Conservation (phyloP, 2,888 invertebrate genomes). For the Heliconius ismenius region DNA sequence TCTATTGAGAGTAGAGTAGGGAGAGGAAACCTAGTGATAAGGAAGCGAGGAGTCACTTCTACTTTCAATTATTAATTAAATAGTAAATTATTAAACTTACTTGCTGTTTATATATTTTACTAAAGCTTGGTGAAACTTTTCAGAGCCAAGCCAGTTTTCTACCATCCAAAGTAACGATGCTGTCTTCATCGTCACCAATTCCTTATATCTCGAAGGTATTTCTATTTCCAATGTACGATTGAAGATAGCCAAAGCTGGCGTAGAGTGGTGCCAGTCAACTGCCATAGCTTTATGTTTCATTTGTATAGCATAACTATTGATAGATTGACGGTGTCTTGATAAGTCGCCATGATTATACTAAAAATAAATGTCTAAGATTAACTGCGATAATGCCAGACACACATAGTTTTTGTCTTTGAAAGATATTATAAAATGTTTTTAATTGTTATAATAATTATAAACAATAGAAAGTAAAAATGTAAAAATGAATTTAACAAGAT, state of each 20-base stretch:
- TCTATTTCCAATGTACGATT: slow-evolving; percentile 64
- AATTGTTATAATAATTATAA: background rate
- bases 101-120: slow-evolving; percentile 68
- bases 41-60: too few species aligned
- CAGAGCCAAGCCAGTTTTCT: slow-evolving; percentile 71
- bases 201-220: slow-evolving; percentile 62
- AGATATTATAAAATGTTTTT: background rate
- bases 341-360: slow-evolving; percentile 61
- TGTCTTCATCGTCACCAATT: slow-evolving; percentile 71
- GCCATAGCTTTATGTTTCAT: slow-evolving; percentile 71
- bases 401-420: background rate
- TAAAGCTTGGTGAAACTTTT: slow-evolving; percentile 63
- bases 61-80: too few species aligned
- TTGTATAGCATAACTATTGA: slow-evolving; percentile 61
- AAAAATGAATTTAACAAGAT: background rate
- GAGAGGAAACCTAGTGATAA: too few species aligned
- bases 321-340: slow-evolving; percentile 45
- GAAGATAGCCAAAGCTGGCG: slow-evolving; percentile 63
- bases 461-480: background rate
- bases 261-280: slow-evolving; percentile 63
- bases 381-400: background rate
- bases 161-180: slow-evolving; percentile 75
- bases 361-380: slow-evolving; percentile 35
- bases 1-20: too few species aligned
- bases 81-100: slow-evolving; percentile 42